Evolutionary conservation across 1,140 invertebrate species (phyloP), one percentile per base, ranked within the genome.

Genomic region (Drosophila suzukii): DNA sequence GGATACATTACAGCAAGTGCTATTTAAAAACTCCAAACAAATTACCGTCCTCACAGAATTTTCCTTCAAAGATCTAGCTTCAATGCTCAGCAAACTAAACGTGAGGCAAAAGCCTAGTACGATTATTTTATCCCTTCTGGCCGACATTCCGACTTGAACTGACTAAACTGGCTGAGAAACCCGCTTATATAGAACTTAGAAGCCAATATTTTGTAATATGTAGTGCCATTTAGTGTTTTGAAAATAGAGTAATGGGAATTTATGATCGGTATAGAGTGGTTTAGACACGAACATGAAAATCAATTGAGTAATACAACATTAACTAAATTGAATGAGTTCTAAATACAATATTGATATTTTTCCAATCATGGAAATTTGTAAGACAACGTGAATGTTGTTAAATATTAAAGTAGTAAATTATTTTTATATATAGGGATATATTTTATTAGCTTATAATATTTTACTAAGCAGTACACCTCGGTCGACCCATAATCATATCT

Each of bases 121-220:
- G 0, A 60, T 5, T 32, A 68, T 24, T 7, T 73, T 51, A 70
- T 60, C 70, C 27, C 51, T 60, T 58, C 67, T 50, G 50, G 56
- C 20, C 32, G 63, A 59, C 83, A 86, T 86, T 46, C 47, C 71
- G 56, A 83, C 38, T 54, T 7, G 20, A 44, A 86, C 79, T 86
- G 67, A 65, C 27, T 12, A 5, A 13, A 32, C 6, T 38, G 41
- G 0, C 27, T 11, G 24, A 7, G 51, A 44, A 24, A 44, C 34
- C 8, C 7, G 36, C 60, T 86, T 86, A 60, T 88, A 86, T 86
- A 83, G 36, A 57, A 46, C 49, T 10, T 34, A 20, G 24, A 49
- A 17, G 32, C 15, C 2, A 59, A 60, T 38, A 38, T 32, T 44
- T 50, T 30, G 20, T 24, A 53, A 53, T 38, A 44, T 68, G 30